A percentile compares a stretch with the other conserved stretches of the same genome.
Conservation (phyloP, 1,140 invertebrate species). For the Eupristina koningsbergeri region DNA sequence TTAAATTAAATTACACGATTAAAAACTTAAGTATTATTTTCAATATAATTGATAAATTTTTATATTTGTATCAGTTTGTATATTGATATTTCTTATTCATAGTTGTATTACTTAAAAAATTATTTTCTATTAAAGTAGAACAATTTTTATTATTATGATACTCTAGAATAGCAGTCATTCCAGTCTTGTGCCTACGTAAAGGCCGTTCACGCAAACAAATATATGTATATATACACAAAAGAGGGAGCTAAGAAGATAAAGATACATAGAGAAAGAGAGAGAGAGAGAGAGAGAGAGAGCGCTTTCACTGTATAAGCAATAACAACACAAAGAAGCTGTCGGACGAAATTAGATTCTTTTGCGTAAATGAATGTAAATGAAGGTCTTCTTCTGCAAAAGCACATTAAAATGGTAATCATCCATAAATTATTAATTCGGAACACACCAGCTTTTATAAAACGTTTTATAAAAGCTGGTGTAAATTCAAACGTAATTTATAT, state of each 20-base stretch:
- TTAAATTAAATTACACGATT: no score
- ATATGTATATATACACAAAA: no score
- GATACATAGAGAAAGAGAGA: not conserved
- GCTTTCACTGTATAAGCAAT: conserved; percentile 17
- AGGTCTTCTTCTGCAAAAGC: not conserved
- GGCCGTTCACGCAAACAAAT: not conserved
- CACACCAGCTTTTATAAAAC: no score
- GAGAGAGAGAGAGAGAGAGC: not conserved
- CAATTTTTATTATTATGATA: conserved; percentile 13
- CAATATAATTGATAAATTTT: no score
- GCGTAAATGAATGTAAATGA: conserved; percentile 33
- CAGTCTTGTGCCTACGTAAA: conserved; percentile 17
- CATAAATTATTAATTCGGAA: not conserved
- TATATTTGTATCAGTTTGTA: no score
- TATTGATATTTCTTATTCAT: no score
- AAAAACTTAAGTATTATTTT: no score
- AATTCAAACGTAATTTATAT: no score
- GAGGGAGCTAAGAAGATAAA: not conserved
- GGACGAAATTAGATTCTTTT: conserved; percentile 37
- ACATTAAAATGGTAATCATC: not conserved
- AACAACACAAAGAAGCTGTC: conserved; percentile 6
- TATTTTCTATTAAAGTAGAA: conserved; percentile 37
- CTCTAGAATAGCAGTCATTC: not conserved
- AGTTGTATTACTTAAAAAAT: no score
- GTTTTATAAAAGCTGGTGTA: no score